Conservation (phyloP, 2,797 vertebrate genomes). For the Ataeniobius toweri region DNA sequence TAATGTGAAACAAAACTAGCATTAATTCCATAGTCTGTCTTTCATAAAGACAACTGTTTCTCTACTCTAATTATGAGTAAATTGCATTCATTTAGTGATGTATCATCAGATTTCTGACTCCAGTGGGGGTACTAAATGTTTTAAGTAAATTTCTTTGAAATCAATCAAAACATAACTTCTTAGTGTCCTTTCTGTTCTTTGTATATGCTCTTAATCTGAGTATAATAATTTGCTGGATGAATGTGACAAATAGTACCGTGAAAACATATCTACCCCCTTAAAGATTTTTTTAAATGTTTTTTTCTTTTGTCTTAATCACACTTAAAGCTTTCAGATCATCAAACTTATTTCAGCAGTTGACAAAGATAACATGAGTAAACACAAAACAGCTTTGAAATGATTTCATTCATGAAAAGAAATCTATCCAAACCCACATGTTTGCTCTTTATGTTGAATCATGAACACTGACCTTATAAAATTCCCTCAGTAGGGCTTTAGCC, state of each 20-base stretch:
- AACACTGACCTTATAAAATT: not conserved
- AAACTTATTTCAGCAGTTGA: not conserved
- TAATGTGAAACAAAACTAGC: not conserved
- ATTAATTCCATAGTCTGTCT: slow-evolving; percentile 28
- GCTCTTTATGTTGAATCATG: not conserved
- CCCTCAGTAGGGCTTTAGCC: not conserved
- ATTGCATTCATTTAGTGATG: slow-evolving; percentile 46
- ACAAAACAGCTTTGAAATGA: not conserved
- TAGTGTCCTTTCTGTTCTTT: not conserved
- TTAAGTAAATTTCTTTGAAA: not conserved
- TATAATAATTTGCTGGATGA: no score
- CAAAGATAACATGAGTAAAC: not conserved
- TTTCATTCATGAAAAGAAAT: not conserved
- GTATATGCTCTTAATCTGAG: not conserved
- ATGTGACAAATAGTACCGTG: not conserved
- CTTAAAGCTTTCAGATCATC: no score
- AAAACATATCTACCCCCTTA: not conserved
- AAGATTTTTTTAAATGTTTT: not conserved
- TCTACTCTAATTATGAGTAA: slow-evolving; percentile 28
- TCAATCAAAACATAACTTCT: not conserved
- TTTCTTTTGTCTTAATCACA: not conserved
- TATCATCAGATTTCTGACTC: slow-evolving; percentile 32
- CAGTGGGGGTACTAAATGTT: not conserved
- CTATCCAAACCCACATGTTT: not conserved
- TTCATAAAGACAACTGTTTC: slow-evolving; percentile 37